Evolutionary conservation across 2,888 invertebrate species (phyloP), one percentile per base, ranked within the genome.

Genomic region (Metellina segmentata): DNA sequence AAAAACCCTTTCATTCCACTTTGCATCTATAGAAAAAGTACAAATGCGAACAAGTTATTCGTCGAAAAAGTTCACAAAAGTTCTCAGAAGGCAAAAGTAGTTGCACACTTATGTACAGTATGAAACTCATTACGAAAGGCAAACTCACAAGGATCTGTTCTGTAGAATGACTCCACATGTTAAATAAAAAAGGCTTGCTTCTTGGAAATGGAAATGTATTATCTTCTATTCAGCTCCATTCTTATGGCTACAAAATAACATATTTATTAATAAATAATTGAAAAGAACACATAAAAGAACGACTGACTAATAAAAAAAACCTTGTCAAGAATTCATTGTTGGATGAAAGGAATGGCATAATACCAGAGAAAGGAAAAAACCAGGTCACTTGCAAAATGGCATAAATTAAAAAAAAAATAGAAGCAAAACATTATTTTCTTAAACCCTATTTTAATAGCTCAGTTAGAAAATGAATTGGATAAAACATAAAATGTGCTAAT

Each of bases 201-300:
- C 74, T 53, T 53, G 34, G 85, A 75, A 48, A 85, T 74, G 34
- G 70, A 70, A 72, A 74, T 70, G 72, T 88, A 90, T 93, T 93
- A 93, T 88, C 93, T 93, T 89, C 93, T 70, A 69, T 93, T 93
- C 49, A 93, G 75, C 72, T 93, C 93, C 52, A 92, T 89, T 79
- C 92, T 91, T 79, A 93, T 92, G 75, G 93, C 93, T 93, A 70
- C 6, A 91, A 87, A 53, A 34, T 4, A 34, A 34, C 34, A 34
- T 34, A 34, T 34, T 34, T 34, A 34, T 34, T 34, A 4, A 34
- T 34, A 34, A 34, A 34, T 34, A 34, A 34, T 4, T 34, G 34
- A 34, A 34, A 34, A 34, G 34, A 34, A 34, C 34, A 34, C 34
- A 34, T 34, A 34, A 34, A 34, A 34, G 34, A 34, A 34, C 1